Base-by-base conservation (phyloP, 1,140 invertebrate species). In the Sitodiplosis mosellana region DNA sequence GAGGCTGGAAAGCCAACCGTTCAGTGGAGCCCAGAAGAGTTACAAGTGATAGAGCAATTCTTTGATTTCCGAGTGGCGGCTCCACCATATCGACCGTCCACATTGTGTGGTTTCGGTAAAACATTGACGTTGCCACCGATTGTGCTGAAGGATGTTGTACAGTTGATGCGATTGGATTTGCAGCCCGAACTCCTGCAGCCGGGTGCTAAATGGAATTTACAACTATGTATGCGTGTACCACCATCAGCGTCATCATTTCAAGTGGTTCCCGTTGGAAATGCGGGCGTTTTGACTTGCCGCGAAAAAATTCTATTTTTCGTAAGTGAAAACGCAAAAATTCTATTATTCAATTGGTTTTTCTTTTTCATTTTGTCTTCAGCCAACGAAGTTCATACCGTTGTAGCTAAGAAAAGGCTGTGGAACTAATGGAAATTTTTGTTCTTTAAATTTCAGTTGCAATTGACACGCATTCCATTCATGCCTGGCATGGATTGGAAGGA, bases 291-390 rank as follows among this genome's bases (percentile, higher is more conserved):
- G 14, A 77, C 87, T 50, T 81, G 80, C 47, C 77, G 81, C 50
- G 81, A 78, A 56, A 91, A 90, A 68, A 84, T 93, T 51, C 69
- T 93, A 12, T 89, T 94, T 65, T 93, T 89, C 58, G 82, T 89
- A 67, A 78, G 80, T 76, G n/a, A n/a, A n/a, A n/a, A n/a, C n/a
- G n/a, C n/a, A n/a, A n/a, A n/a, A n/a, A n/a, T n/a, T n/a, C n/a
- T n/a, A n/a, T n/a, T n/a, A 51, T 40, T 47, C 47, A 14, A 45
- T 46, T 21, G n/a, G n/a, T 48, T 21, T 38, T 21, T 21, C 14
- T 45, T 19, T 37, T 3, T 34, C 19, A 37, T 37, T 38, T 2
- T 20, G 22, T 12, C 27, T 27, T 6, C 14, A 54, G 41, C 18
- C 45, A 18, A 44, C 18, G 17, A 51, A 46, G 43, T 46, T 20